Evolutionary conservation across 2,888 invertebrate genomes (phyloP).

Genomic region (Orthosia gracilis): DNA sequence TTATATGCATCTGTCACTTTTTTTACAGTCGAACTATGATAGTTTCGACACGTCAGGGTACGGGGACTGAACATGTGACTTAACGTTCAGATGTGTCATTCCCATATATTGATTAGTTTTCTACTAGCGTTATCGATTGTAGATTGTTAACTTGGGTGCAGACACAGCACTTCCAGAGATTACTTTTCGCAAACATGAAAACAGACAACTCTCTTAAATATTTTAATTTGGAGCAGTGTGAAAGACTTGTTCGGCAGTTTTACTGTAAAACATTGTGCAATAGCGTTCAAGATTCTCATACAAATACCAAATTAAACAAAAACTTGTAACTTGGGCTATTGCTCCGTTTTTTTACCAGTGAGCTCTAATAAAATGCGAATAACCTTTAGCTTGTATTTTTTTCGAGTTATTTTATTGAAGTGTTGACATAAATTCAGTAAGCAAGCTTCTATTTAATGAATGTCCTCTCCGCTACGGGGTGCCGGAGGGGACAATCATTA

Average conservation of each 20-base stretch:
- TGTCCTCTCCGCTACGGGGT: too few species aligned
- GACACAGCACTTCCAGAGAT: not conserved
- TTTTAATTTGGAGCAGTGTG: not conserved
- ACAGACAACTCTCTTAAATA: too few species aligned
- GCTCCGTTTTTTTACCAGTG: not conserved
- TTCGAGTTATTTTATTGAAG: not conserved
- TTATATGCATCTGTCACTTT: too few species aligned
- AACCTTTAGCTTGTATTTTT: not conserved
- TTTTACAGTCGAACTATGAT: too few species aligned
- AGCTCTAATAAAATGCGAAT: not conserved
- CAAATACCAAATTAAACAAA: not conserved
- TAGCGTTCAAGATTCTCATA: not conserved
- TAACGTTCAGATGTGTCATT: too few species aligned
- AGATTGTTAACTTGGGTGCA: too few species aligned
- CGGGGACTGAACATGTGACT: too few species aligned
- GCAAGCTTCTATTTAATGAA: too few species aligned
- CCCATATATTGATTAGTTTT: too few species aligned
- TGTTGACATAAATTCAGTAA: not conserved
- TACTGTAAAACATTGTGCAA: not conserved
- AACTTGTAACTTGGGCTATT: conserved; percentile 1
- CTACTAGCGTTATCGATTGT: too few species aligned
- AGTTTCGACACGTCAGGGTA: too few species aligned
- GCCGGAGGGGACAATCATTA: too few species aligned
- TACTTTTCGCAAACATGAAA: not conserved
- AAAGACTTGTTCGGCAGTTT: not conserved